Evolutionary conservation across 1,140 invertebrate species (phyloP), one percentile per base, ranked within the genome.

Genomic region (Drosophila novamexicana): DNA sequence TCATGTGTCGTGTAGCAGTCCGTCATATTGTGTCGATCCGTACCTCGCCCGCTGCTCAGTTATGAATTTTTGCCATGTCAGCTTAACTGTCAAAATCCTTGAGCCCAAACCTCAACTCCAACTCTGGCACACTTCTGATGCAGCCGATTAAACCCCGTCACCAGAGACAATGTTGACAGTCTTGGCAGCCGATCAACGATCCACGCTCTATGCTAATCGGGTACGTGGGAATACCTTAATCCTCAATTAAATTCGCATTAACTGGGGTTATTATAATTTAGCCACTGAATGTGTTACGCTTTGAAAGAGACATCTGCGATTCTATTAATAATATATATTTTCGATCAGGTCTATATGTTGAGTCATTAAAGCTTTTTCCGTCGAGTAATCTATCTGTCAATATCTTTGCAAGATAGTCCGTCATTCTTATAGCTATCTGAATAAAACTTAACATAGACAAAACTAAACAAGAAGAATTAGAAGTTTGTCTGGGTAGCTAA

Each of bases 41-140:
- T 29, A 0, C 22, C 22, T 5, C 39, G 39, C 10, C 14, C n/a
- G 32, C 50, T 9, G 7, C 9, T 14, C 50, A 10, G 44, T 74
- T 77, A 71, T 74, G 52, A 39, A 57, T 74, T 61, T 86, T 67
- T 63, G 70, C 68, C 84, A 86, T 77, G 83, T 89, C 79, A 89
- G 79, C 83, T 88, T 79, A 88, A 72, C 83, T 86, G 83, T 86
- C 79, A 86, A 83, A 86, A 83, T 86, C 83, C 83, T 86, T 88
- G 82, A 86, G 82, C 72, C 40, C 16, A 39, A 70, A 68, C 61
- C 72, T 54, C 82, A 86, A 79, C 72, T 77, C 16, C 45, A 47
- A 47, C 45, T 47, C 64, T 81, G 80, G 77, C 74, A 76, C 73
- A 72, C 76, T 76, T 66, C 63, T 69, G 64, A 62, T 66, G 39